These are phyloP conservation scores for Akabosia matsudoensis DNA, from an alignment of 1,140 invertebrate genomes.

Conservation along the genomic window DNA sequence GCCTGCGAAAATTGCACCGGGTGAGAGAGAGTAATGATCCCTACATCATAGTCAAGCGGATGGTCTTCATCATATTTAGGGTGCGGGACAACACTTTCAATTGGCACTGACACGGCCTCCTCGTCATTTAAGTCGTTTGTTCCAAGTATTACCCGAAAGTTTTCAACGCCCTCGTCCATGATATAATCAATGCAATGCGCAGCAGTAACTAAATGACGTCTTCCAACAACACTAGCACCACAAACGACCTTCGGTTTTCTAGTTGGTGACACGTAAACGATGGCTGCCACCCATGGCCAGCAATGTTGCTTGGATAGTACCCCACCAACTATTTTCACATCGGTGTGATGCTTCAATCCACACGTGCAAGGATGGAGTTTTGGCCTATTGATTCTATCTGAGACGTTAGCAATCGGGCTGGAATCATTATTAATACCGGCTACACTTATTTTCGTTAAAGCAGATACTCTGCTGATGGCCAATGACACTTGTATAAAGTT, in stretches of 20 bases:
- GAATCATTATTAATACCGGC: too few relatives aligned
- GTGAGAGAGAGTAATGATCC: neutral
- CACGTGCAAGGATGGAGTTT: neutral
- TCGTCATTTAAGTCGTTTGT: conserved; percentile 19
- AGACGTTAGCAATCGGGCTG: too few relatives aligned
- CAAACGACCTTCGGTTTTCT: neutral
- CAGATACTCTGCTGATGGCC: too few relatives aligned
- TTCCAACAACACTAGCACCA: neutral
- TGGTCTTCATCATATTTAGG: neutral
- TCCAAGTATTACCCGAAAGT: neutral
- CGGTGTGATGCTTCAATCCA: neutral
- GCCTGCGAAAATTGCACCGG: neutral
- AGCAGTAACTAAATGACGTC: neutral
- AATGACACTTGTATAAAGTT: too few relatives aligned
- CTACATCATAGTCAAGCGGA: neutral
- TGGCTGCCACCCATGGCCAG: conserved; percentile 18
- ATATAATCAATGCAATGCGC: conserved; percentile 1
- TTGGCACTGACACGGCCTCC: neutral
- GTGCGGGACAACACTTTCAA: neutral
- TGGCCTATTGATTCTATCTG: too few relatives aligned
- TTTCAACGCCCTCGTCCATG: neutral
- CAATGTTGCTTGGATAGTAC: neutral
- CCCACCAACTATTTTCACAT: conserved; percentile 8
- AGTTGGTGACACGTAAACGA: neutral
- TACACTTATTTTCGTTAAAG: too few relatives aligned